phyloP scores from a whole-genome alignment of 2,797 vertebrate species.

The Mionectes olivaceus region DNA sequence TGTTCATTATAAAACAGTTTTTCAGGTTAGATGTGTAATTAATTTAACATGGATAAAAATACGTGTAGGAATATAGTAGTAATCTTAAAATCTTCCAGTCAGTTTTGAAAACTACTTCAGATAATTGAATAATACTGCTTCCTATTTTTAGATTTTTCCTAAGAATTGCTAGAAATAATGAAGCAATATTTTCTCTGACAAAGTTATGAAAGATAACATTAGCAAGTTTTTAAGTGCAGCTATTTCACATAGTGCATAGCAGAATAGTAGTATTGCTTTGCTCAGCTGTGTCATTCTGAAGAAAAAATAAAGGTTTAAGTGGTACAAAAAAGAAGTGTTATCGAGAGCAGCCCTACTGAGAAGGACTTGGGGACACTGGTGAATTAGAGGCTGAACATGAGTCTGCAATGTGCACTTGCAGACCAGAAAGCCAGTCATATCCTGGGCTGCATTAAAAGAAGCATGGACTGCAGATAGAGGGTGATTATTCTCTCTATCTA shows the following conservation, averaged over 20 bases:
- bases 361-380: background rate
- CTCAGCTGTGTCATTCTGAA: background rate
- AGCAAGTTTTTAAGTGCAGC: background rate
- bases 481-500: background rate
- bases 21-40: background rate
- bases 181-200: background rate
- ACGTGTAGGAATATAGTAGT: background rate
- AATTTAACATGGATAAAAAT: background rate
- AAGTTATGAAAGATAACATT: background rate
- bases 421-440: background rate
- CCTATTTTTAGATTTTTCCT: background rate
- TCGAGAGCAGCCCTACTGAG: background rate
- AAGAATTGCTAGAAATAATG: background rate
- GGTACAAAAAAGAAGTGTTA: background rate
- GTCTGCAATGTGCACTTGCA: too few species aligned
- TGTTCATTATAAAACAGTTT: background rate
- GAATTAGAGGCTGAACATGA: background rate
- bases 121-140: background rate
- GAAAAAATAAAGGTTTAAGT: background rate
- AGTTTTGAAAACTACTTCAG: background rate
- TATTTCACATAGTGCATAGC: background rate
- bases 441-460: background rate
- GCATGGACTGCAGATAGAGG: fast-evolving
- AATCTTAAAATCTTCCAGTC: background rate
- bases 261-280: background rate